Base-by-base conservation (phyloP, 2,113 vertebrate genomes). In the Callorhinus ursinus region DNA sequence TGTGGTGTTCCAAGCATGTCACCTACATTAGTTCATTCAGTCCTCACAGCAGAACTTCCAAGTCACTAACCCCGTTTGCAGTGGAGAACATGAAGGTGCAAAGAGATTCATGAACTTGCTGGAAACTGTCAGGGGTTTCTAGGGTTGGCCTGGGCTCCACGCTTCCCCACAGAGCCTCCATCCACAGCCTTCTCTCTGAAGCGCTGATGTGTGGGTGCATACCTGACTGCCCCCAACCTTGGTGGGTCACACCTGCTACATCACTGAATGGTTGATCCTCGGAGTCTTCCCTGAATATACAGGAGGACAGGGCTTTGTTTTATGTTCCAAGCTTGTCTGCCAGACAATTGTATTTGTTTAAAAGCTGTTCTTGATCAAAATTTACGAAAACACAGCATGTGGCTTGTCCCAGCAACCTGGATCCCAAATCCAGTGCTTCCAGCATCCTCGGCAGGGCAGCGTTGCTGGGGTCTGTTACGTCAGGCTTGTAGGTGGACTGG, bases 1-100 rank as follows among this genome's bases (percentile, higher is more conserved):
- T 4, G 33, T 0, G n/a, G 6, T 0, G 18, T 21, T 1, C 18
- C 1, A 8, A 46, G n/a, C 10, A 15, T 7, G 3, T 57, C 19
- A 3, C 1, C 0, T 0, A 1, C 0, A 9, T 7, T 2, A 51
- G 6, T 26, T 49, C 49, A 69, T 33, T 4, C 7, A 3, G 11
- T 9, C 53, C 28, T 39, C 14, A 19, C n/a, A 39, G 4, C 3
- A 6, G 15, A 51, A 46, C 83, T 16, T 0, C 15, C 49, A 24
- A 9, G 2, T 1, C 4, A 0, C 4, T 1, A 1, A 19, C 19
- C 24, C 4, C 3, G 18, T 51, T 59, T 8, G 15, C 15, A 24
- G 14, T 46, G 31, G 28, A 53, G 76, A 18, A 59, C 18, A 22
- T 1, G 36, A 4, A 22, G 49, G 51, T 4, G 7, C 59, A 4